Base-by-base conservation (phyloP, 1,140 invertebrate species). In the Aphis gossypii region DNA sequence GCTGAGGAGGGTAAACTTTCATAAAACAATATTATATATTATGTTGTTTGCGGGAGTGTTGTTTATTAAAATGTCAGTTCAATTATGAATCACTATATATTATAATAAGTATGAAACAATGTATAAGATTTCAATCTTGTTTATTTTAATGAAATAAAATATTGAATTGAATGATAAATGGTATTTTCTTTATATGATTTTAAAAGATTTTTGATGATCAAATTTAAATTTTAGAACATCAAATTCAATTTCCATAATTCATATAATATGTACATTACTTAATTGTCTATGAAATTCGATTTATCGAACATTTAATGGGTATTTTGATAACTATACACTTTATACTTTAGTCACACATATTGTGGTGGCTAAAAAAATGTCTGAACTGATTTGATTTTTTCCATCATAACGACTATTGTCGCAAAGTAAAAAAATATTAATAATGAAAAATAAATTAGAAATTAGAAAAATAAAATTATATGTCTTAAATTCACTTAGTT, bases 51-150 rank as follows among this genome's bases (percentile, higher is more conserved):
- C 44, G 48, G 35, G 7, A 35, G 86, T 51, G 35, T 56, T 89
- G 54, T 89, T 89, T 89, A 56, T 89, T 56, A 89, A 89, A 89
- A 89, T 89, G 48, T 89, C 51, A 56, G 9, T 56, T 89, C n/a
- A 89, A 89, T 89, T 89, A 56, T 56, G 21, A 56, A 56, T 38
- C 56, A 89, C 35, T 38, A 38, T 89, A 25, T 23, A 83, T 21
- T 23, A 83, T 21, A 35, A 83, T 83, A 56, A 41, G 51, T 54
- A 54, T 20, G 35, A 56, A 89, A 89, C 51, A 54, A 44, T 41
- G 21, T 1, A 35, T 35, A 51, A 54, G 18, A 88, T 44, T n/a
- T 6, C 30, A 48, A n/a, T 6, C 11, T 89, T 54, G 11, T 89
- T 54, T 89, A 89, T 56, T 25, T 56, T 54, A 56, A 89, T 38